phyloP scores from a whole-genome alignment of 2,113 vertebrate species.

The rabbit (Oryctolagus cuniculus) region DNA sequence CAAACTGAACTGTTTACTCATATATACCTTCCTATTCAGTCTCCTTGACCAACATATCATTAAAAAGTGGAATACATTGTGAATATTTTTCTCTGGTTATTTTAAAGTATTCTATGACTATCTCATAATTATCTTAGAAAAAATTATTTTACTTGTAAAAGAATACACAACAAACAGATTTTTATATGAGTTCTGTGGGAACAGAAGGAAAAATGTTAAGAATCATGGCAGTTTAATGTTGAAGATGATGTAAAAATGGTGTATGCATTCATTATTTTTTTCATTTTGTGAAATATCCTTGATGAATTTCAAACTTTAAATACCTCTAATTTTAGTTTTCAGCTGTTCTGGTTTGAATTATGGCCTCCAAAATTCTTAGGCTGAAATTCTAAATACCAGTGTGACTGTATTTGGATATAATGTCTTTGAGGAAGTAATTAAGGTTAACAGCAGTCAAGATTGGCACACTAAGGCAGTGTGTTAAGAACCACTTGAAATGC shows the following conservation, averaged over 20 bases:
- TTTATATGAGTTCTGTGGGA: neutral
- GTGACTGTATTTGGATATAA: neutral
- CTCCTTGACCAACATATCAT: neutral
- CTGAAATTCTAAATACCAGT: neutral
- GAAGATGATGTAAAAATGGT: neutral
- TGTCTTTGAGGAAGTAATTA: neutral
- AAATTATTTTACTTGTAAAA: conserved; percentile 15
- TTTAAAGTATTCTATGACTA: neutral
- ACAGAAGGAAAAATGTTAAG: neutral
- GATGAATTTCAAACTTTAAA: neutral
- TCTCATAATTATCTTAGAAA: neutral
- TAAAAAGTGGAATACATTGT: neutral
- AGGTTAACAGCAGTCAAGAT: neutral
- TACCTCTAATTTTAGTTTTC: conserved; percentile 9
- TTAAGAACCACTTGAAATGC: no score
- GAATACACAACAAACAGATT: neutral
- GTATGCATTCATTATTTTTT: neutral
- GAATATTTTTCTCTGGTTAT: neutral
- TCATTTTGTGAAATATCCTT: neutral
- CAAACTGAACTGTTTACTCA: neutral
- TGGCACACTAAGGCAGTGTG: no score
- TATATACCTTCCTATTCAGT: neutral
- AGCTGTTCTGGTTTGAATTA: neutral
- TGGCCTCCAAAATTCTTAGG: neutral
- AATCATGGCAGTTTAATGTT: neutral